Percentiles rank a stretch among this genome's conserved stretches.
Evolutionary conservation across 2,113 vertebrate genomes (phyloP).

Genomic region (Cebidichthys violaceus): DNA sequence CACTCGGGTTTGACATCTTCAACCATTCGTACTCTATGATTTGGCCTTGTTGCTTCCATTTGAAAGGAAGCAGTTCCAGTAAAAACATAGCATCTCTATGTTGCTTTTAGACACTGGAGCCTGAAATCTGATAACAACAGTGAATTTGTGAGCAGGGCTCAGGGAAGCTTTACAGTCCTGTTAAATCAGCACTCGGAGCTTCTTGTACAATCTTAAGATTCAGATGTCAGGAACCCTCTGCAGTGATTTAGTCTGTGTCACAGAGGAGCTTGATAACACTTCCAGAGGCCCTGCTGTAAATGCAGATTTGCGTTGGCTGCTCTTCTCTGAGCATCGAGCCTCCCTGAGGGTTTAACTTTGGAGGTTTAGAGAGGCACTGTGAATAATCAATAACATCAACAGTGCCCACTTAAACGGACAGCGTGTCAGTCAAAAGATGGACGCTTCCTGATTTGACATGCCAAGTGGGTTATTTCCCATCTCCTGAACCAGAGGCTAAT

Average conservation of each 20-base stretch:
- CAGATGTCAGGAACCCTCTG: slow-evolving; percentile 18
- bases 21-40: background rate
- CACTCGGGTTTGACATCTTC: background rate
- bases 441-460: slow-evolving; percentile 11
- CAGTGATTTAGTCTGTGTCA: slow-evolving; percentile 22
- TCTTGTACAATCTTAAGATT: slow-evolving; percentile 28
- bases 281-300: slow-evolving; percentile 33
- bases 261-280: slow-evolving; percentile 23
- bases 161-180: slow-evolving; percentile 4
- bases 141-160: slow-evolving; percentile 1
- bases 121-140: background rate
- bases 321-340: slow-evolving; percentile 3
- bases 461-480: slow-evolving; percentile 3
- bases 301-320: slow-evolving; percentile 45
- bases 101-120: background rate
- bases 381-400: slow-evolving; percentile 36
- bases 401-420: background rate
- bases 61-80: slow-evolving; percentile 5
- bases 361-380: background rate
- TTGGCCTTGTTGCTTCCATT: background rate
- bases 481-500: background rate
- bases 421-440: slow-evolving; percentile 8
- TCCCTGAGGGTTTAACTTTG: slow-evolving; percentile 11
- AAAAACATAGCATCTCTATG: background rate
- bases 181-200: slow-evolving; percentile 30